These are phyloP conservation scores for Trachythela sp. DNA, from an alignment of 64 coral and sea anemone genomes.

Conservation along the genomic window DNA sequence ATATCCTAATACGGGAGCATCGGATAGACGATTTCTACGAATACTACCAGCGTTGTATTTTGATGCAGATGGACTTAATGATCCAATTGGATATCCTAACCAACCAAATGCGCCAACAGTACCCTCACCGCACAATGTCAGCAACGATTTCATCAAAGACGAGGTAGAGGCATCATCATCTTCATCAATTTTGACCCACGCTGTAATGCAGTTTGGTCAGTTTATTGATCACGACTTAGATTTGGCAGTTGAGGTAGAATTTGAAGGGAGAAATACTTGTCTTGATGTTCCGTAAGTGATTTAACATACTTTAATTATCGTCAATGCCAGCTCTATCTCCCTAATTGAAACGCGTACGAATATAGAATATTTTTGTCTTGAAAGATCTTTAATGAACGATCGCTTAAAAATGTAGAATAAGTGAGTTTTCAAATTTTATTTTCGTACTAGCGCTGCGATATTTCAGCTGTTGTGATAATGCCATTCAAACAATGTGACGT, in stretches of 20 bases:
- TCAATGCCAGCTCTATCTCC: background rate
- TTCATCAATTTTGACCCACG: background rate
- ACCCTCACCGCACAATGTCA: background rate
- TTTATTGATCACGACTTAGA: constrained; percentile 15
- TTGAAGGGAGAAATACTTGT: background rate
- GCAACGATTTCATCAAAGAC: background rate
- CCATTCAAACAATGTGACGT: too few species aligned
- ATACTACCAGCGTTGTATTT: background rate
- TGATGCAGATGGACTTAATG: constrained; percentile 6
- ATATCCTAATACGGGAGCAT: background rate
- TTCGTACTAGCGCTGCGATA: too few species aligned
- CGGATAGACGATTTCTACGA: background rate
- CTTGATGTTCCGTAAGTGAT: background rate
- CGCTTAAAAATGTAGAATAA: too few species aligned
- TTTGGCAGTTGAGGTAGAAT: background rate
- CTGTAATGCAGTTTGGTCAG: constrained; percentile 22
- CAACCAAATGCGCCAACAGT: background rate
- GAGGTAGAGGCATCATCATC: background rate
- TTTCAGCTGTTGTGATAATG: too few species aligned
- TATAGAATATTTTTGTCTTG: too few species aligned
- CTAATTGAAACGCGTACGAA: background rate
- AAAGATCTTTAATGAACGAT: too few species aligned
- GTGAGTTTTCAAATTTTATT: too few species aligned
- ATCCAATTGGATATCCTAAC: constrained; percentile 11
- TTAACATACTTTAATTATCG: too few species aligned